These are phyloP conservation scores for Tetragnatha versicolor DNA, from an alignment of 1,140 invertebrate species.

Conservation along the genomic window DNA sequence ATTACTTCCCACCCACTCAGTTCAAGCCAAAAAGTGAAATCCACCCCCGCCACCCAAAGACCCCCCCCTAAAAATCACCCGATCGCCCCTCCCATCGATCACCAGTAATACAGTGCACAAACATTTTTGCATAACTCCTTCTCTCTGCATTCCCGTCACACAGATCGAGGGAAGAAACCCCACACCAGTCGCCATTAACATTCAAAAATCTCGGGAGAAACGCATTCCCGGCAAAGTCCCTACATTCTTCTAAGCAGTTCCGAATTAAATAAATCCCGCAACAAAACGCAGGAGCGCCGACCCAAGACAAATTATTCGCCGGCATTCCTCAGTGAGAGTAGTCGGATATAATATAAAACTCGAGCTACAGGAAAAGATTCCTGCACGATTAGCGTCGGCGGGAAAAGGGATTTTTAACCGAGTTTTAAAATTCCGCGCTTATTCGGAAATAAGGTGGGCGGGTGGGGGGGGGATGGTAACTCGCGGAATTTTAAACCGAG, in stretches of 20 bases:
- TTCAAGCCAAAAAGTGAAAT: too few species aligned
- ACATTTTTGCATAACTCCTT: too few species aligned
- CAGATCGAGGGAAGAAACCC: too few species aligned
- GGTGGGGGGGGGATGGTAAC: not conserved
- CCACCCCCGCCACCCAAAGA: too few species aligned
- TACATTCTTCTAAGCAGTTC: constrained; percentile 21
- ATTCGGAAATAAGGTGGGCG: constrained; percentile 8
- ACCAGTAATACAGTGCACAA: too few species aligned
- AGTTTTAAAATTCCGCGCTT: constrained; percentile 35
- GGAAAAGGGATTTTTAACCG: constrained; percentile 42
- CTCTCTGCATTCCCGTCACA: not conserved
- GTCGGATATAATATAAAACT: constrained; percentile 31
- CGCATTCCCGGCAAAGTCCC: not conserved
- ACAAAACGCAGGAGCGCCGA: not conserved
- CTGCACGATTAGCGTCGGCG: constrained; percentile 32
- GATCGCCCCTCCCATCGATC: too few species aligned
- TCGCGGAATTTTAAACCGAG: too few species aligned
- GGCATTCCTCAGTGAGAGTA: not conserved
- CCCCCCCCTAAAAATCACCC: too few species aligned
- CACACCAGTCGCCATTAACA: not conserved
- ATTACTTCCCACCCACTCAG: too few species aligned
- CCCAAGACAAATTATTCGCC: constrained; percentile 18
- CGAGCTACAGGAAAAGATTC: constrained; percentile 36
- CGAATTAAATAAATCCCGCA: constrained; percentile 34
- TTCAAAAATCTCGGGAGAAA: constrained; percentile 6